Base-by-base conservation (phyloP, 2,113 vertebrate genomes). In the Neodontobutis hainanensis region DNA sequence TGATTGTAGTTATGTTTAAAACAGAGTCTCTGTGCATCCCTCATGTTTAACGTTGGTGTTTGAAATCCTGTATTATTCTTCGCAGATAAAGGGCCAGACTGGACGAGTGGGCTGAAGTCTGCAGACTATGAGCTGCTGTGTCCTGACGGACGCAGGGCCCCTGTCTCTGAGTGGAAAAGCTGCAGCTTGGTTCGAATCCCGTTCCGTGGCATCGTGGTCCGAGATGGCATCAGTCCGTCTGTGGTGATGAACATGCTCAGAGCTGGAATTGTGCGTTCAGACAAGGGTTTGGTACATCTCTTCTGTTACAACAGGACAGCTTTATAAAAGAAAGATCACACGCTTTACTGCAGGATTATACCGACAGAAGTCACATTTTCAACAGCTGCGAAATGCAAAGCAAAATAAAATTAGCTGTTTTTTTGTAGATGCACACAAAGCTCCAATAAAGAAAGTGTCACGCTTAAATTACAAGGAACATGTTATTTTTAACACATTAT, bases 121-220 rank as follows among this genome's bases (percentile, higher is more conserved):
- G 16, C 11, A 0, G 92, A 97, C 73, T 98, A 94, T 15, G 62
- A 95, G 81, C 93, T 99, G 40, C 73, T 99, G 73, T 99, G 97
- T 53, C 88, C 82, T 0, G 85, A 97, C 0, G 96, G 97, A 27
- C 87, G 57, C 38, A 91, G 81, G 3, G 92, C 93, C 0, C 74
- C 88, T 0, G 85, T 96, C 57, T 87, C 74, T 0, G 82, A 94
- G 5, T 98, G 94, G 94, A 86, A 84, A 0, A 86, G 1, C 0
- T 99, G 97, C 69, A 89, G 96, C 77, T 78, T 98, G 77, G 95
- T 94, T 16, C 89, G 90, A 0, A 71, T 99, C 36, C 96, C 96
- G 0, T 93, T 94, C 0, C 93, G 93, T 0, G 97, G 95, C 0
- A 89, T 99, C 46, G 90, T 95, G n/a, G 92, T 94, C 40, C 82